Evolutionary conservation across 2,113 vertebrate genomes (phyloP).

Genomic region (Lagenorhynchus albirostris): DNA sequence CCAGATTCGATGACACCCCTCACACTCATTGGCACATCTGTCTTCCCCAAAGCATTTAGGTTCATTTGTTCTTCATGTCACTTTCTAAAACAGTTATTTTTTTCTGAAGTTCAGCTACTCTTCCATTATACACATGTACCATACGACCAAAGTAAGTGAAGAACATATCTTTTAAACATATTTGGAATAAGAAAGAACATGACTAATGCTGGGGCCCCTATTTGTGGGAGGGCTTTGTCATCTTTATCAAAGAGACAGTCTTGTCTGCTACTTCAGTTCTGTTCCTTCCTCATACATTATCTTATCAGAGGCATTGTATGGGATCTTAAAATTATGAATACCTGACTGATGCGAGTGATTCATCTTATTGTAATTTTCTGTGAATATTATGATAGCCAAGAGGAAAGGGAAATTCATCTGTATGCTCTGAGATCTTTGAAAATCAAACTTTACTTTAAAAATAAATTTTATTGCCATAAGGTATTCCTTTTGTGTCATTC

Average conservation of each 20-base stretch:
- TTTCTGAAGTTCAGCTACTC: neutral
- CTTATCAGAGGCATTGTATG: constrained; percentile 73
- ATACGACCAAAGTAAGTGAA: neutral
- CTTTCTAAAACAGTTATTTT: neutral
- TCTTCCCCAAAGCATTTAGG: neutral
- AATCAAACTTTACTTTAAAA: constrained; percentile 79
- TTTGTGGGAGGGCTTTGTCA: constrained; percentile 64
- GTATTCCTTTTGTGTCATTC: constrained; percentile 70
- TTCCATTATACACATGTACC: neutral
- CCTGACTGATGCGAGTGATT: constrained; percentile 81
- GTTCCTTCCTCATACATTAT: constrained; percentile 75
- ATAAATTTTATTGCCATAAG: constrained; percentile 76
- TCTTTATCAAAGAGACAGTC: constrained; percentile 75
- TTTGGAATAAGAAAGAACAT: neutral
- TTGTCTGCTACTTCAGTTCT: constrained; percentile 76
- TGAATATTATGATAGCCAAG: constrained; percentile 81
- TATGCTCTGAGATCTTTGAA: constrained; percentile 76
- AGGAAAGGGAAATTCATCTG: constrained; percentile 79
- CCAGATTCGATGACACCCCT: fast-evolving
- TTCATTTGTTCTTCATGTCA: fast-evolving
- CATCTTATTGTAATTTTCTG: constrained; percentile 78
- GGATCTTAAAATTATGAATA: constrained; percentile 79
- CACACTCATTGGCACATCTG: fast-evolving
- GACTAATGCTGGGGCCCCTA: neutral
- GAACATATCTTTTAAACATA: neutral